Base-by-base conservation (phyloP, 2,888 invertebrate genomes). In the Oscheius sp. region DNA sequence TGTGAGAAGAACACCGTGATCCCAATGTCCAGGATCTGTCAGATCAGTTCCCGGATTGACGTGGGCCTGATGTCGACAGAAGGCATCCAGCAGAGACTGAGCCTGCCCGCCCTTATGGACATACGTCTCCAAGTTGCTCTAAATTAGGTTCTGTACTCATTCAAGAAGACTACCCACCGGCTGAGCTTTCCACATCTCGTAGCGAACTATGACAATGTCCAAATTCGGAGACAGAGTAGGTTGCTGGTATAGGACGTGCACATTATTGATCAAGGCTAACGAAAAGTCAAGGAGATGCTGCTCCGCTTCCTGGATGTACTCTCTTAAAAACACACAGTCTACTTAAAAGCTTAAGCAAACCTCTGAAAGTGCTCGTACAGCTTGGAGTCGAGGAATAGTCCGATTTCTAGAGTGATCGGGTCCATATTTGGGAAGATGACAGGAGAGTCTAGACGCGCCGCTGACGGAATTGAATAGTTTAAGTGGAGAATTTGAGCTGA, bases 41-140 rank as follows among this genome's bases (percentile, higher is more conserved):
- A 87, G 74, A 73, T 89, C 88, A n/a, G 86, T 83, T 63, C 87
- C 88, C 0, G 88, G 88, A 75, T 88, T 88, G 71, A 86, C 85
- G 33, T 83, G 79, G 5, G 87, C 83, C 76, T 89, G 89, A 76
- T 89, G 86, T 2, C 86, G 80, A 65, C 89, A 89, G 75, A 89
- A 89, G 1, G 85, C 81, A 70, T 89, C 88, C 2, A 87, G 81
- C 7, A 89, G 78, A 35, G 83, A 83, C 76, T 89, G 89, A 4
- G 89, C 89, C 71, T 89, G 88, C n/a, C 89, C 89, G 65, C 86
- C 87, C 68, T 84, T 85, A 72, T 89, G 89, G 3, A 82, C 71
- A 51, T 76, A 74, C 1, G 88, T 85, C 58, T 83, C 84, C 68
- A 89, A 71, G 5, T 80, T 79, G 29, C 78, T 76, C 88, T 88